Evolutionary conservation across 2,888 invertebrate species (phyloP), one percentile per base, ranked within the genome.

Genomic region (Drosophila picticornis): DNA sequence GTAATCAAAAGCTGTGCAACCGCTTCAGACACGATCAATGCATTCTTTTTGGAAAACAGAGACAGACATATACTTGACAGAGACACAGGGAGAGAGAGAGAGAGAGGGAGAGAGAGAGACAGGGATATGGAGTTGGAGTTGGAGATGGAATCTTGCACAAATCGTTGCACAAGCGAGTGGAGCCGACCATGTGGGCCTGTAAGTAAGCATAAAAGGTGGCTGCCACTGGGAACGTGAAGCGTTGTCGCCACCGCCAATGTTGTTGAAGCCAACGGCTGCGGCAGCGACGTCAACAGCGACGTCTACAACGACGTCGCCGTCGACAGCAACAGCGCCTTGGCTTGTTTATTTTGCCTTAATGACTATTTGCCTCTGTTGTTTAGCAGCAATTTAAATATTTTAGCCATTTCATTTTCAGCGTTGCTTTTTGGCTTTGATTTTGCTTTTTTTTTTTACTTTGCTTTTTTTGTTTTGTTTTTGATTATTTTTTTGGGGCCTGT

Each of bases 371-470:
- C 78, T 75, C 82, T 57, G 87, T 77, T 88, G 80, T 81, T 81
- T 80, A 73, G 75, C 66, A 77, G 86, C 89, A 81, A 90, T 87
- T 87, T 90, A 90, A 87, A 87, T 87, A 87, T 90, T 87, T 87
- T 74, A 88, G 51, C 70, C 88, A 83, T 90, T 90, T 90, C 67
- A 79, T 84, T 84, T 84, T 80, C 51, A 74, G 53, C 61, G 43
- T 38, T 34, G 38, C 57, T 53, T 64, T 67, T 53, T 50, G 58
- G 3, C 4, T 25, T 55, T 27, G 6, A 48, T 58, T 43, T 27
- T n/a, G 19, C 9, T 73, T 50, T 36, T 38, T 61, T 22, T 16
- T 38, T 61, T 22, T 16, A 22, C 9, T 5, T 34, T 34, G 48
- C 57, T 46, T 61, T 67, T 11, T 50, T 52, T 58, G 7, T 2